Conservation (phyloP, 2,797 vertebrate species). For the Poeciliopsis infans region DNA sequence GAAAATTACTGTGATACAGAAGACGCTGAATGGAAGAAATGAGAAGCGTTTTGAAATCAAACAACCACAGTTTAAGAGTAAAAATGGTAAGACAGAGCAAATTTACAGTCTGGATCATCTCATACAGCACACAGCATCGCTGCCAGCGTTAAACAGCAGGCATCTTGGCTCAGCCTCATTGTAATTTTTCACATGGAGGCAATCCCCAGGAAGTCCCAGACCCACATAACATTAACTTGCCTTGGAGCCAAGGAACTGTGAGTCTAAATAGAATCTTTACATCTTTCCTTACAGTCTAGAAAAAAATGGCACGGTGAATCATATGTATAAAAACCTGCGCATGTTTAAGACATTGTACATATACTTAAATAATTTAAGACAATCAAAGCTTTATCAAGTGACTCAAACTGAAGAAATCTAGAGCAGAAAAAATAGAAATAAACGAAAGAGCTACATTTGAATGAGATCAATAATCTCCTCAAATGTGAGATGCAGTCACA, state of each 20-base stretch:
- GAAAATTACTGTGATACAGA: background rate
- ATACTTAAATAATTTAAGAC: background rate
- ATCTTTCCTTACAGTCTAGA: background rate
- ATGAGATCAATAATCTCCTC: background rate
- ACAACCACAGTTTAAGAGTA: background rate
- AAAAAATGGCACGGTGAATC: background rate
- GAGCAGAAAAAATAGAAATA: background rate
- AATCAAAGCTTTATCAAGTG: background rate
- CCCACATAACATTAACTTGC: background rate
- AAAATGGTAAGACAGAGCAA: constrained; percentile 41
- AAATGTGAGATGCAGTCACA: background rate
- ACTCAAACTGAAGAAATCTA: background rate
- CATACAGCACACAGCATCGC: constrained; percentile 48
- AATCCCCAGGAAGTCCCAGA: constrained; percentile 46
- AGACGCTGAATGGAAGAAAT: background rate
- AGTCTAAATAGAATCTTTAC: constrained; percentile 1
- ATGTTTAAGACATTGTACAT: background rate
- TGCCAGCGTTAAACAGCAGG: constrained; percentile 69
- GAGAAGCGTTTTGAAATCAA: background rate
- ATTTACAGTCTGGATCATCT: constrained; percentile 43
- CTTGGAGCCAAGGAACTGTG: background rate
- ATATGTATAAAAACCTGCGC: background rate
- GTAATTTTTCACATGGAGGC: constrained; percentile 69
- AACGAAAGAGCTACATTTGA: background rate
- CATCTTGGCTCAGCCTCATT: constrained; percentile 67